These are phyloP conservation scores for Aphrophora alni DNA, from an alignment of 2,888 invertebrate genomes.

Conservation along the genomic window DNA sequence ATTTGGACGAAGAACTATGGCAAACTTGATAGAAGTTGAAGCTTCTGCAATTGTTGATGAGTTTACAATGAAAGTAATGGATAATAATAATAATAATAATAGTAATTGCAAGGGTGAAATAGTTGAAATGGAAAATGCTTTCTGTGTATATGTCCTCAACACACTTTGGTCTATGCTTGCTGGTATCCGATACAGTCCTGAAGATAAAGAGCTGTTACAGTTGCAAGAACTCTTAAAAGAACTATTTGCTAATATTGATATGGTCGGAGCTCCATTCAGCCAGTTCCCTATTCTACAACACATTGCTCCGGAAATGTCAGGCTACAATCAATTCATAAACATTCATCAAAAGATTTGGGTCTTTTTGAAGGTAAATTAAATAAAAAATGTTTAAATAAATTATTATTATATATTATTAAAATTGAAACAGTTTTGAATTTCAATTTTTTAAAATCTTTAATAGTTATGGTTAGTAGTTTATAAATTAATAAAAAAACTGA, in stretches of 20 bases:
- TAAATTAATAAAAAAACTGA: no score
- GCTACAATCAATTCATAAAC: slow-evolving; percentile 74
- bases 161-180: slow-evolving; percentile 86
- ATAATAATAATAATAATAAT: slow-evolving; percentile 25
- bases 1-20: slow-evolving; percentile 80
- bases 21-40: slow-evolving; percentile 73
- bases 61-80: slow-evolving; percentile 53
- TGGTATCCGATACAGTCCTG: slow-evolving; percentile 73
- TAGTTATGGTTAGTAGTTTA: no score
- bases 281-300: slow-evolving; percentile 76
- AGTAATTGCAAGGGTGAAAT: slow-evolving; percentile 57
- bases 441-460: no score
- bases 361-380: slow-evolving; percentile 64
- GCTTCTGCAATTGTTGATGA: slow-evolving; percentile 68
- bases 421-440: no score
- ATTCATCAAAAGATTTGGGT: slow-evolving; percentile 75
- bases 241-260: slow-evolving; percentile 76
- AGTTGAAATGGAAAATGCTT: slow-evolving; percentile 74
- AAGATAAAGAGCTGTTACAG: slow-evolving; percentile 71
- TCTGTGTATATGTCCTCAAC: slow-evolving; percentile 78
- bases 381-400: background rate
- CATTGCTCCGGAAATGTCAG: slow-evolving; percentile 76
- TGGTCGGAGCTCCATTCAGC: slow-evolving; percentile 81
- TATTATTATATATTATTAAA: no score
- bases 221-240: slow-evolving; percentile 73